These are phyloP conservation scores for Euplexia lucipara DNA, from an alignment of 2,888 invertebrate species.

Conservation along the genomic window DNA sequence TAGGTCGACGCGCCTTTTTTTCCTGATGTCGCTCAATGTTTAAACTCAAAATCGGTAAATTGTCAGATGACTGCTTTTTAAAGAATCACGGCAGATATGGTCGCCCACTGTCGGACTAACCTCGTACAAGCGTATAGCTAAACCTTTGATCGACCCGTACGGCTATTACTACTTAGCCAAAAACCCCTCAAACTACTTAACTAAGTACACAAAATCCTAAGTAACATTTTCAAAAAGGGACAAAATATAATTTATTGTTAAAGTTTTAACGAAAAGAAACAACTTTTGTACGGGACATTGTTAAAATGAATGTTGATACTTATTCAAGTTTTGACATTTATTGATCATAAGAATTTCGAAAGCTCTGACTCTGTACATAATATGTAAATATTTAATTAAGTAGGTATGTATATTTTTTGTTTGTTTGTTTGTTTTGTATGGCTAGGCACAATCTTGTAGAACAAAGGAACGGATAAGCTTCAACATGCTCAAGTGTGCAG, in stretches of 20 bases:
- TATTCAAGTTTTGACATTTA: conserved; percentile 61
- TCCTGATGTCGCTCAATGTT: too few relatives aligned
- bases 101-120: too few relatives aligned
- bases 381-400: conserved; percentile 22
- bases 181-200: too few relatives aligned
- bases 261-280: conserved; percentile 55
- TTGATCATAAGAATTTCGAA: conserved; percentile 49
- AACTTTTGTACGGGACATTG: conserved; percentile 52
- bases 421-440: conserved; percentile 36
- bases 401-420: conserved; percentile 13
- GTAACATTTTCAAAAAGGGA: conserved; percentile 49
- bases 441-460: conserved; percentile 6
- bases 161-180: too few relatives aligned
- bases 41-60: too few relatives aligned
- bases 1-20: too few relatives aligned
- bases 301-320: conserved; percentile 55
- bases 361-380: conserved; percentile 18
- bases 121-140: too few relatives aligned
- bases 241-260: conserved; percentile 59
- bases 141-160: too few relatives aligned
- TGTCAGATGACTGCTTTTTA: too few relatives aligned
- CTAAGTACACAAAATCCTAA: conserved; percentile 34
- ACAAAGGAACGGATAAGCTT: conserved; percentile 31
- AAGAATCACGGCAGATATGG: too few relatives aligned
- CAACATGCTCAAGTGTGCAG: conserved; percentile 21